Evolutionary conservation across 1,140 invertebrate species (phyloP), one percentile per base, ranked within the genome.

Genomic region (Muscidifurax raptorellus): DNA sequence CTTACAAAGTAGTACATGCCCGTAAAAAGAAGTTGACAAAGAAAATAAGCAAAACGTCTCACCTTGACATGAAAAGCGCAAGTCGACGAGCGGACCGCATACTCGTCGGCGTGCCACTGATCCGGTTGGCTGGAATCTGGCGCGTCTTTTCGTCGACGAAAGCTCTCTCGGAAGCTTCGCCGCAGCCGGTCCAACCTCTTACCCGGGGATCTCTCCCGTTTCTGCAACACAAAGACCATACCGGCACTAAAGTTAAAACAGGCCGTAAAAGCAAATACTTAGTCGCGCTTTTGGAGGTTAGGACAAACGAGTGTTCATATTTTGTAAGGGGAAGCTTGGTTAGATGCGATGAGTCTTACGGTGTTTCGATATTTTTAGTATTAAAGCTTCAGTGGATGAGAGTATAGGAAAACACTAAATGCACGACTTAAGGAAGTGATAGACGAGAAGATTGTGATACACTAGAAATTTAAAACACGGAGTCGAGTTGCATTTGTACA

Each of bases 51-150:
- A 47, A 22, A 59, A 59, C 18, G 22, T n/a, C 78, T 89, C 86
- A 97, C 96, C 93, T 99, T 99, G 86, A 99, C 99, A 88, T 97
- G 96, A 94, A 99, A 99, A 90, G 96, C 97, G 94, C 99, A 99
- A 32, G 97, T 99, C 88, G 98, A 98, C 27, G 97, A 96, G 64
- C 98, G 94, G 2, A 99, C 99, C 76, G 98, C 97, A 71, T 96
- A 96, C 92, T 99, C 99, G 92, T 99, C 99, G n/a, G 98, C 96
- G 90, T 99, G 98, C 98, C 98, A 99, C 89, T 98, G 97, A 92
- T 99, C 98, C 13, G 98, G 98, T 91, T 99, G 99, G 83, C 97
- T 98, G 84, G 97, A 97, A 93, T 99, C 98, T 0, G 97, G 96
- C 40, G 97, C 94, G 91, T 97, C 96, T 94, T 97, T 97, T 88